Percentiles rank a stretch among this genome's conserved stretches.
Evolutionary conservation across 2,113 vertebrate genomes (phyloP).

Genomic region (Halichoerus grypus): DNA sequence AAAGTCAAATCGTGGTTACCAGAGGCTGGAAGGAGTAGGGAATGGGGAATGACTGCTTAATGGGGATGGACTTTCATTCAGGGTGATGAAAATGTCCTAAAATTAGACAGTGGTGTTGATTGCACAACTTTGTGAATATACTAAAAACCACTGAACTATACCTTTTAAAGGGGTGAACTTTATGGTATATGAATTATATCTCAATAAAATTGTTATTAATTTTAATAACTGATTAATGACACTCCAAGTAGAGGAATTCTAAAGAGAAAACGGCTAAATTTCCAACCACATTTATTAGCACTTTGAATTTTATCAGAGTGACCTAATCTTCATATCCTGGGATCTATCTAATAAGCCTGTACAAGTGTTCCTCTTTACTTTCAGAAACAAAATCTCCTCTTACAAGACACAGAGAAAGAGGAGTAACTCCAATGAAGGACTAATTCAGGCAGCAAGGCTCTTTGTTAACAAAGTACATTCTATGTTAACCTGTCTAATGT

Average conservation of each 20-base stretch:
- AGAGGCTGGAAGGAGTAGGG: background rate
- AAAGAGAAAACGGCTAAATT: background rate
- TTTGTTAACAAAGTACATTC: background rate
- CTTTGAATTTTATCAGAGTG: constrained; percentile 46
- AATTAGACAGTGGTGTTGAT: background rate
- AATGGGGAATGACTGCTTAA: background rate
- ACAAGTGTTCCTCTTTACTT: constrained; percentile 35
- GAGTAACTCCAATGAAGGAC: background rate
- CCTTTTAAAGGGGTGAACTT: constrained; percentile 3
- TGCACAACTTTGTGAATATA: background rate
- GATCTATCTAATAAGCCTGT: background rate
- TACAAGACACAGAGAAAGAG: constrained; percentile 1
- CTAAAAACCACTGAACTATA: background rate
- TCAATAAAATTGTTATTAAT: constrained; percentile 11
- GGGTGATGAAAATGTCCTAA: background rate
- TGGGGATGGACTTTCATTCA: background rate
- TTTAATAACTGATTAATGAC: background rate
- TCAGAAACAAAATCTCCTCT: constrained; percentile 49
- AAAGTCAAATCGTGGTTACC: background rate
- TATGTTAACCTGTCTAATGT: background rate
- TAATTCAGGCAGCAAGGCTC: background rate
- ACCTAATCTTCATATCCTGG: background rate
- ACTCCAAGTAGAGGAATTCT: background rate
- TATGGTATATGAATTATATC: background rate
- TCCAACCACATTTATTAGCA: background rate